Base-by-base conservation (phyloP, 2,797 vertebrate species). In the Tinamus major region DNA sequence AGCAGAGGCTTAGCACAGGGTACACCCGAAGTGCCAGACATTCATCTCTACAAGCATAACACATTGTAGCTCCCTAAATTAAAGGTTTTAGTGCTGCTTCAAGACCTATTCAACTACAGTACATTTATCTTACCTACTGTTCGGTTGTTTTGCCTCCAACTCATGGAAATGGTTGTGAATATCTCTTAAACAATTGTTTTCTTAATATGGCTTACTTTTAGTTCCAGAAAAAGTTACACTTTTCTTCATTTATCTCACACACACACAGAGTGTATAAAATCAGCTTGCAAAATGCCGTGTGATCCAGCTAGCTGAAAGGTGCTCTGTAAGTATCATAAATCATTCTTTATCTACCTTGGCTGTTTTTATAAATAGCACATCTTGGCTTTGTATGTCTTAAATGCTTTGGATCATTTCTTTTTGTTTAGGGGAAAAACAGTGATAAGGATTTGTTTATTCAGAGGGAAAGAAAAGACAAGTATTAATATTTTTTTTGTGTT, bases 371-470 rank as follows among this genome's bases (percentile, higher is more conserved):
- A 95, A 91, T 69, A 94, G 79, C 58, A 33, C 5, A 1, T 72
- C 79, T 87, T 85, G 51, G 35, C 48, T 94, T 95, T 84, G 61
- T 75, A 62, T 6, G 17, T 44, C 82, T 93, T 87, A 88, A 93
- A 95, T 68, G 67, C 59, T 90, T 90, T 91, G 56, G 44, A 91
- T 55, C 64, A 51, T 84, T 92, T 87, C 69, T 89, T 92, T 55
- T 95, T 79, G 67, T 90, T 87, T 87, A 75, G 16, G 18, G 11
- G 6, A 10, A 58, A 62, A 84, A 18, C 37, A 67, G 26, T 0
- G 4, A 81, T 89, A 94, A 91, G 76, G 49, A 95, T 92, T 92
- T 91, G 93, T 87, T 94, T 89, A 85, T 79, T 90, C 84, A 82
- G 29, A 93, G n/a, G 13, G 20, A 92, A 65, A 78, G 65, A 91